Conservation (phyloP, 1,140 invertebrate species). For the Epicauta chinensis region DNA sequence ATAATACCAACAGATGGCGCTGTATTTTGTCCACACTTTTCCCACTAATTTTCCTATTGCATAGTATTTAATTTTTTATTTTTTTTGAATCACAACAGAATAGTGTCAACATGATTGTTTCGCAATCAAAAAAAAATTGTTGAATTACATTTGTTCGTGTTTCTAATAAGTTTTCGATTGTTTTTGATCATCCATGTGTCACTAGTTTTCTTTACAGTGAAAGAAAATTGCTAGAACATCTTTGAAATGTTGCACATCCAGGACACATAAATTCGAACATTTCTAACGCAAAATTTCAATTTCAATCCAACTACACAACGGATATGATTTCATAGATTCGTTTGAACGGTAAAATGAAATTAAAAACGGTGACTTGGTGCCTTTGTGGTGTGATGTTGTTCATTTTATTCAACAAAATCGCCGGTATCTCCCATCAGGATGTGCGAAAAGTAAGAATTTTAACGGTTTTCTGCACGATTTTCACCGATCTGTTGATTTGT, state of each 20-base stretch:
- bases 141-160: too few relatives aligned
- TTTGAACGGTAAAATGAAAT: conserved; percentile 3
- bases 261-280: conserved; percentile 30
- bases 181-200: conserved; percentile 20
- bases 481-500: too few relatives aligned
- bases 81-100: too few relatives aligned
- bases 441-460: not conserved
- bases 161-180: conserved; percentile 6
- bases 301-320: conserved; percentile 2
- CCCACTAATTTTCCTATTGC: too few relatives aligned
- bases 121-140: too few relatives aligned
- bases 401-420: not conserved
- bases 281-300: conserved; percentile 3
- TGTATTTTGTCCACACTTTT: too few relatives aligned
- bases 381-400: not conserved
- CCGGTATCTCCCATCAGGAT: conserved; percentile 2
- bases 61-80: too few relatives aligned
- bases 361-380: conserved; percentile 8
- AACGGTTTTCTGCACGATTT: too few relatives aligned
- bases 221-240: too few relatives aligned
- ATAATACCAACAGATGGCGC: too few relatives aligned
- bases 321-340: too few relatives aligned
- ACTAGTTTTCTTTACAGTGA: not conserved
- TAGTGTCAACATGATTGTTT: too few relatives aligned
- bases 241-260: conserved; percentile 28